Percentiles rank a stretch among this genome's conserved stretches.
phyloP scores from a whole-genome alignment of 2,888 invertebrate genomes.

The Desoria tigrina region DNA sequence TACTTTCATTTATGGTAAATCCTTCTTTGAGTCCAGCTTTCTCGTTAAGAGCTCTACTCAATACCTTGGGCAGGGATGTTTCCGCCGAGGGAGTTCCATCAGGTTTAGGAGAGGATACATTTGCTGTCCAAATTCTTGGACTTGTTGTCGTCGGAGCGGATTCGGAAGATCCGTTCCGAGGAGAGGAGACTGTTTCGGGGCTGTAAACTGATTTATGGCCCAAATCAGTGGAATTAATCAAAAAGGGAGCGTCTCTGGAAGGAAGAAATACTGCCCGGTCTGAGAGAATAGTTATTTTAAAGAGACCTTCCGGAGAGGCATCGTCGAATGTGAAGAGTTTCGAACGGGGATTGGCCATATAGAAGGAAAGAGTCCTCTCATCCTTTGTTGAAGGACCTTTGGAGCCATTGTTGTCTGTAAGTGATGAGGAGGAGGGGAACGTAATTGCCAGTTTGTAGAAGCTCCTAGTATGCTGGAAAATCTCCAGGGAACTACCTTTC shows the following conservation, averaged over 20 bases:
- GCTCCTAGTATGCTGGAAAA: constrained; percentile 41
- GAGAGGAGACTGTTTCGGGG: not conserved
- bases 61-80: not conserved
- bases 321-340: constrained; percentile 42
- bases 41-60: not conserved
- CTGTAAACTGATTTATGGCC: constrained; percentile 17
- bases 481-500: constrained; percentile 47
- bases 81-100: not conserved
- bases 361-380: constrained; percentile 37
- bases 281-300: constrained; percentile 45
- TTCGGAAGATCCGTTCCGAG: too few species aligned
- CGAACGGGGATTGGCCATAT: constrained; percentile 48
- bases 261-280: constrained; percentile 48
- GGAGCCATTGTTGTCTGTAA: not conserved
- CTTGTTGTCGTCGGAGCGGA: not conserved
- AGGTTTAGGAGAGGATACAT: not conserved
- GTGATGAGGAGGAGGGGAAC: constrained; percentile 16
- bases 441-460: constrained; percentile 48
- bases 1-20: not conserved
- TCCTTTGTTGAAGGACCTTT: not conserved
- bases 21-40: too few species aligned
- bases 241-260: constrained; percentile 43
- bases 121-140: not conserved
- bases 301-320: constrained; percentile 30
- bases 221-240: constrained; percentile 28